Evolutionary conservation across 1,140 invertebrate genomes (phyloP), one percentile per base, ranked within the genome.

Genomic region (Chionoecetes opilio): DNA sequence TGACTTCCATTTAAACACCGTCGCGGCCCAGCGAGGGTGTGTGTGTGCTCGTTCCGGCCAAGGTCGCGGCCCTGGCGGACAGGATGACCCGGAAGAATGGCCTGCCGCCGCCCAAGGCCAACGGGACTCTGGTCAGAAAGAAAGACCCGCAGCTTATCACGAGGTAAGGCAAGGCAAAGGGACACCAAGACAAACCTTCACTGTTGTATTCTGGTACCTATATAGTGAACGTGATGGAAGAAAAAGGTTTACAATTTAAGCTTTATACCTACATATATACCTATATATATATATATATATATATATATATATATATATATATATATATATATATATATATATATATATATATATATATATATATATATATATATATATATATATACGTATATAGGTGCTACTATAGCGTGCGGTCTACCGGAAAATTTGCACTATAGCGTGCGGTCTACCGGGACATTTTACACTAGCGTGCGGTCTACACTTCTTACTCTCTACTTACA

Each of bases 11-110:
- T n/a, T n/a, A n/a, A n/a, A n/a, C 38, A 14, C 29, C 26, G 14
- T 46, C n/a, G 32, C 21, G 34, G 21, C 1, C 26, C 3, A 53
- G 31, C 88, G 31, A 29, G 34, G 38, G 5, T 46, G 38, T 53
- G 29, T 38, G 88, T 26, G 41, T 35, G 63, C n/a, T n/a, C 38
- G 88, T 53, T 90, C 88, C 88, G 53, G 5, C 88, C 26, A 38
- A 41, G 35, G 86, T 88, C 38, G 86, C 6, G 53, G 88, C 88
- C 41, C 3, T 5, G 35, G 88, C 37, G 21, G 82, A 84, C 38
- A 93, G 75, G 88, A 95, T 95, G 94, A 95, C 94, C 84, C 75
- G 94, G 41, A 95, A 95, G 94, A 95, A 95, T 85, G 94, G 94
- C 82, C 85, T 95, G 41, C 46, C 46, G n/a, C 93, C 93, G 53